Conservation (phyloP, 2,888 invertebrate genomes). For the Phlogophora meticulosa region DNA sequence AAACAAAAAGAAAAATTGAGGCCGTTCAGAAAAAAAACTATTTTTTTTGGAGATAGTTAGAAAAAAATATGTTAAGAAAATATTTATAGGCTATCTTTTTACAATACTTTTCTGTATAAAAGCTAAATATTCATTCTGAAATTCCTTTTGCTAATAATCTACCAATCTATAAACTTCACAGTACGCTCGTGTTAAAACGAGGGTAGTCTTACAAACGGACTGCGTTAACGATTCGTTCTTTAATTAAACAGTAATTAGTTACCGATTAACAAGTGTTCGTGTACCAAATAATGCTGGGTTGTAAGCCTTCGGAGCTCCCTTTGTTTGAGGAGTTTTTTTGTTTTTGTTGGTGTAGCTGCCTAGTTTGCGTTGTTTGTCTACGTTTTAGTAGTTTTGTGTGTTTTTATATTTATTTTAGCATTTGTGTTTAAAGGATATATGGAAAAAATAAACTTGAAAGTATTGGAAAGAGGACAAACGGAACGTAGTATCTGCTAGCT, state of each 20-base stretch:
- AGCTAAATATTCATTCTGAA: constrained; percentile 20
- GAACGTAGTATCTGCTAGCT: too few relatives aligned
- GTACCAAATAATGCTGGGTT: constrained; percentile 66
- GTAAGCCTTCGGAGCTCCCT: constrained; percentile 26
- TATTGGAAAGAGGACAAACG: too few relatives aligned
- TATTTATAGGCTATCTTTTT: too few relatives aligned
- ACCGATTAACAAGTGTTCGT: constrained; percentile 76
- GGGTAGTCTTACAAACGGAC: constrained; percentile 59
- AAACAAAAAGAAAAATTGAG: too few relatives aligned
- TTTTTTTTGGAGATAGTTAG: too few relatives aligned
- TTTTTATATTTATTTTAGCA: too few relatives aligned
- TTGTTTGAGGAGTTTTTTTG: constrained; percentile 18
- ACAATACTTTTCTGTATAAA: too few relatives aligned
- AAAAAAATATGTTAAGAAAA: too few relatives aligned
- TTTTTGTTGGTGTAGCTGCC: not conserved
- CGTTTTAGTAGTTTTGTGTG: too few relatives aligned
- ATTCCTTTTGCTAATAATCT: constrained; percentile 55
- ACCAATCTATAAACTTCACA: constrained; percentile 48
- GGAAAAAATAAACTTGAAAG: too few relatives aligned
- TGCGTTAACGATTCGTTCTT: constrained; percentile 70
- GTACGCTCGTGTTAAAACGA: constrained; percentile 37
- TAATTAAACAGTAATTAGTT: constrained; percentile 85
- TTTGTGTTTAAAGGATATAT: too few relatives aligned
- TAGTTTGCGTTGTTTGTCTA: not conserved
- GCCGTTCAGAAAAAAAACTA: too few relatives aligned